Base-by-base conservation (phyloP, 2,888 invertebrate species). In the Andrena flavipes region DNA sequence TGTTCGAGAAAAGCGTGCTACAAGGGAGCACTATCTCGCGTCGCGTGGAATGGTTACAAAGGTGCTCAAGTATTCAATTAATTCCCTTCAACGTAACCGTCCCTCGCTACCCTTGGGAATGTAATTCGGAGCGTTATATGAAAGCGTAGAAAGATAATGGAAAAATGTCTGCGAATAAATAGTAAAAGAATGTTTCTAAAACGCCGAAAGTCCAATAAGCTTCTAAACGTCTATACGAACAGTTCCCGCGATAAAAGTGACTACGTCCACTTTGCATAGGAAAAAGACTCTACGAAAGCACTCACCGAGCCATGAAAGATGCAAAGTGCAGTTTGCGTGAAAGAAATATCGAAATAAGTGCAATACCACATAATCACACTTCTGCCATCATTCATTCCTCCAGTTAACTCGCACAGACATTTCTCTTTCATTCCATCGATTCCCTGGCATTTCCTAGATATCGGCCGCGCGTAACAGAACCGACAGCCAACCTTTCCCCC, bases 21-120 rank as follows among this genome's bases (percentile, higher is more conserved):
- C 30, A 20, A 54, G 30, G 16, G 64, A 51, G 65, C 7, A 23
- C 48, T 33, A 16, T 60, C 62, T 54, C n/a, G 23, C 10, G 59
- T 76, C 62, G 33, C 30, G 42, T 30, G 16, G 23, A 30, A 64
- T 29, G 54, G 23, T 23, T 26, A 51, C 23, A 10, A 56, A 26
- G 16, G 23, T 54, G 20, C 26, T 65, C 51, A 33, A 74, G 26
- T 51, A 75, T 75, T 75, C 75, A 62, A 75, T 75, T 75, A 75
- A 49, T 48, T 68, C 51, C 23, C 75, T 10, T n/a, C 26, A n/a
- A n/a, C 26, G 2, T 7, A 26, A n/a, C 20, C 30, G 13, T 30
- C 51, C 26, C 51, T 70, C 42, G 35, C n/a, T 16, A n/a, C 42
- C 69, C 16, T 42, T 8, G 35, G 8, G 26, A 59, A 26, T 23